Conservation (phyloP, 35 echinoderm and acorn worm genomes). For the Lytechinus pictus region DNA sequence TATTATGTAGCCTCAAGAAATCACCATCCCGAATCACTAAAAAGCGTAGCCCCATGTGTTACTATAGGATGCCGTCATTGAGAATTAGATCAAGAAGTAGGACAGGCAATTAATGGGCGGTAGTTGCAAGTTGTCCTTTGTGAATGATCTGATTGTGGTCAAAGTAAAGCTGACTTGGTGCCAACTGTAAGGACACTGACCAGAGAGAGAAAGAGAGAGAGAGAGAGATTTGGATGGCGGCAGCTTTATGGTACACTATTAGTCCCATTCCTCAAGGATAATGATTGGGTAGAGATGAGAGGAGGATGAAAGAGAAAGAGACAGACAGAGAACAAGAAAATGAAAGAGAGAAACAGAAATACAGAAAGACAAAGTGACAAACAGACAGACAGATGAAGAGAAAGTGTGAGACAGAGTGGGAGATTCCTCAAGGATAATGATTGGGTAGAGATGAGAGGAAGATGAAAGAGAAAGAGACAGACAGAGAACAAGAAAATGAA, state of each 20-base stretch:
- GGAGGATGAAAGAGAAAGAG: not conserved
- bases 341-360: not conserved
- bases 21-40: not conserved
- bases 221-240: too few relatives aligned
- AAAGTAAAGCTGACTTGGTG: not conserved
- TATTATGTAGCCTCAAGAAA: not conserved
- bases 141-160: slow-evolving; percentile 11
- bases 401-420: too few relatives aligned
- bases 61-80: not conserved
- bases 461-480: not conserved
- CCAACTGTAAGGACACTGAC: slow-evolving; percentile 2
- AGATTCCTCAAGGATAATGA: not conserved
- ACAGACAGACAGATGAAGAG: not conserved
- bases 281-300: not conserved
- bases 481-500: not conserved
- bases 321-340: not conserved
- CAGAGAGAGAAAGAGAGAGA: not conserved
- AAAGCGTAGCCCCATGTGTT: not conserved
- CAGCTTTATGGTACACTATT: not conserved
- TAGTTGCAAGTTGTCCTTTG: not conserved
- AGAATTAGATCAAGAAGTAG: not conserved
- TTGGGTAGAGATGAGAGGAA: not conserved
- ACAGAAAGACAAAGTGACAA: not conserved
- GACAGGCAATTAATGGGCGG: not conserved
- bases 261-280: not conserved